These are phyloP conservation scores for Perizoma flavofasciatum DNA, from an alignment of 2,888 invertebrate genomes.

Conservation along the genomic window DNA sequence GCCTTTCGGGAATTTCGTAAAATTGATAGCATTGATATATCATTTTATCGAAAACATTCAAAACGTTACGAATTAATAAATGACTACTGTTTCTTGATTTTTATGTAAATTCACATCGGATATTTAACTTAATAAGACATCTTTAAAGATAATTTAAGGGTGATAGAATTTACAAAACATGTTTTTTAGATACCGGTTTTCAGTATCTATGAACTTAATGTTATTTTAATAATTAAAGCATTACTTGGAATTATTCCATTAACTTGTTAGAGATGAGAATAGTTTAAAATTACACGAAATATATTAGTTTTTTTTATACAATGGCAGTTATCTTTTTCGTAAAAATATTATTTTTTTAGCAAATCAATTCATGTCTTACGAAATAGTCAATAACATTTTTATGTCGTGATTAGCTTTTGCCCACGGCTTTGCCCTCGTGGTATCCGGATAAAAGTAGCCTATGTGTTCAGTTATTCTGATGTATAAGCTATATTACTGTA, in stretches of 20 bases:
- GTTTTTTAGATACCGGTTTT: slow-evolving; percentile 11
- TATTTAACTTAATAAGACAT: slow-evolving; percentile 31
- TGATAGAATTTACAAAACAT: slow-evolving; percentile 7
- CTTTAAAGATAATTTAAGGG: slow-evolving; percentile 18
- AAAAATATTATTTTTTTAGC: neutral
- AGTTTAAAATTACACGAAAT: too few species aligned
- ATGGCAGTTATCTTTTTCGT: too few species aligned
- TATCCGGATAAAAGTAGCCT: too few species aligned
- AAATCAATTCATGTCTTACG: neutral
- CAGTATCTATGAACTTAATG: slow-evolving; percentile 2
- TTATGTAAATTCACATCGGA: slow-evolving; percentile 33
- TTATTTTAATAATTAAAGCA: neutral
- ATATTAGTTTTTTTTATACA: too few species aligned
- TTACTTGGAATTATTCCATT: too few species aligned
- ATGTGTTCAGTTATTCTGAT: too few species aligned
- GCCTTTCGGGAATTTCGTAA: slow-evolving; percentile 42
- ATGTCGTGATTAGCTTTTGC: too few species aligned
- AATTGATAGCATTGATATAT: slow-evolving; percentile 41
- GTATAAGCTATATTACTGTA: too few species aligned
- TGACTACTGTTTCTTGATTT: slow-evolving; percentile 56
- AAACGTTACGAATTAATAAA: slow-evolving; percentile 51
- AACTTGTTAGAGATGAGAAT: too few species aligned
- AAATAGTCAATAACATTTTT: slow-evolving; percentile 7
- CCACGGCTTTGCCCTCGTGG: too few species aligned
- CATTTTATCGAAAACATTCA: slow-evolving; percentile 44